Evolutionary conservation across 2,888 invertebrate genomes (phyloP), one percentile per base, ranked within the genome.

Genomic region (Catocala fraxini): DNA sequence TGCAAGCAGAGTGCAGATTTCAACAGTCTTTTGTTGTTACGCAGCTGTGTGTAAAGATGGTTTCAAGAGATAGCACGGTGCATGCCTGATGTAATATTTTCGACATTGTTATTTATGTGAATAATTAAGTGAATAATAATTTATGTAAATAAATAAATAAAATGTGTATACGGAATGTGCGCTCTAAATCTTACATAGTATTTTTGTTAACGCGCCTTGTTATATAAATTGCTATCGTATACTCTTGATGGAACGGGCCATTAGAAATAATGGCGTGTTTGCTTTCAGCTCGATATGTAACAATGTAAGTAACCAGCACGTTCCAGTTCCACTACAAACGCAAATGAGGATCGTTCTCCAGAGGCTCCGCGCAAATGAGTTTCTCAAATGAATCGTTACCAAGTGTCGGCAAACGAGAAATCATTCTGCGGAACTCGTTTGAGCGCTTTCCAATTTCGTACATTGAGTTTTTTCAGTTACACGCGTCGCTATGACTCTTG

Each of bases 301-400:
- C 71, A 74, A 65, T 71, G 71, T 77, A 76, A 81, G 75, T 75
- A 75, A 70, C 71, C 69, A 75, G 71, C 65, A 70, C 73, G 78
- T 71, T 75, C 75, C 77, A 75, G 80, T 75, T 79, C 79, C 80
- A 83, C 84, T 86, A 83, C 84, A 84, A 84, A 89, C 87, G 90
- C 89, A 90, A 90, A 90, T 89, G 89, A 91, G 88, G 82, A 86
- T 84, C 87, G 85, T 85, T 85, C 88, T 88, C 86, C 70, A 75
- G 88, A 83, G 89, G 86, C 83, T 82, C 75, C 84, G 81, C 68
- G 86, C 88, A 90, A 90, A 90, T 90, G 90, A 90, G 90, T 89
- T 90, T 87, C 89, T 89, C 88, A 89, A 90, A 90, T 91, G 91
- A 90, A 90, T 89, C 90, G 89, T 89, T 89, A 88, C 88, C 83